These are phyloP conservation scores for Timema podura DNA, from an alignment of 2,888 invertebrate species.

Conservation along the genomic window DNA sequence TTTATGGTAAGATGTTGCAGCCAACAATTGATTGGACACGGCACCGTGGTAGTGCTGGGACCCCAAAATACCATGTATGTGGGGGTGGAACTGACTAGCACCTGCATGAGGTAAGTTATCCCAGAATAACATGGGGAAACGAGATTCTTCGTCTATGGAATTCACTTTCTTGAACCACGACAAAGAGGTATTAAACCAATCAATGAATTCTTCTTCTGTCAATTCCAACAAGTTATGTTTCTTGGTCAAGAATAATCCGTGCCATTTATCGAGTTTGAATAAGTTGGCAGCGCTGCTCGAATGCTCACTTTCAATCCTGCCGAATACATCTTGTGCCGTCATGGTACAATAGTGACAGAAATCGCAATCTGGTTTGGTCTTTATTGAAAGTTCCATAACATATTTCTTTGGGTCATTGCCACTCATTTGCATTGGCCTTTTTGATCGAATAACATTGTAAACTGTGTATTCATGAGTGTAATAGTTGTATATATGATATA, in stretches of 20 bases:
- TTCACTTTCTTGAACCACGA: slow-evolving; percentile 43
- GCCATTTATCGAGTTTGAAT: slow-evolving; percentile 46
- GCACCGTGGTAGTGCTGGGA: slow-evolving; percentile 42
- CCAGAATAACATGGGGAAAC: slow-evolving; percentile 43
- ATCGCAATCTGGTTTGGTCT: neutral
- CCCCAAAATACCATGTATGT: slow-evolving; percentile 44
- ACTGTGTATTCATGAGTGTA: slow-evolving; percentile 15
- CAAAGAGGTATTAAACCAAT: slow-evolving; percentile 40
- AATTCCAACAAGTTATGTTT: slow-evolving; percentile 44
- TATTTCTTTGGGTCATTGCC: neutral
- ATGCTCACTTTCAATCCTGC: slow-evolving; percentile 39
- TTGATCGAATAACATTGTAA: slow-evolving; percentile 13
- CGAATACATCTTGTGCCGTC: slow-evolving; percentile 20
- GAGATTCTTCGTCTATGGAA: slow-evolving; percentile 22
- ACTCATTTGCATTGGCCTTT: slow-evolving; percentile 8
- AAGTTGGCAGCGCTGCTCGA: slow-evolving; percentile 45
- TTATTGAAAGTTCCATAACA: neutral
- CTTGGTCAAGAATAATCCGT: slow-evolving; percentile 43
- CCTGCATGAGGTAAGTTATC: slow-evolving; percentile 46
- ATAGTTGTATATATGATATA: slow-evolving; percentile 7
- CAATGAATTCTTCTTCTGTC: slow-evolving; percentile 39
- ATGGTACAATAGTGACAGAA: slow-evolving; percentile 10
- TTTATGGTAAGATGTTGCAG: slow-evolving; percentile 39
- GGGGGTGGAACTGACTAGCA: slow-evolving; percentile 49
- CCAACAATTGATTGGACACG: slow-evolving; percentile 41